phyloP scores from a whole-genome alignment of 2,888 invertebrate species.

The Eledona agricola region DNA sequence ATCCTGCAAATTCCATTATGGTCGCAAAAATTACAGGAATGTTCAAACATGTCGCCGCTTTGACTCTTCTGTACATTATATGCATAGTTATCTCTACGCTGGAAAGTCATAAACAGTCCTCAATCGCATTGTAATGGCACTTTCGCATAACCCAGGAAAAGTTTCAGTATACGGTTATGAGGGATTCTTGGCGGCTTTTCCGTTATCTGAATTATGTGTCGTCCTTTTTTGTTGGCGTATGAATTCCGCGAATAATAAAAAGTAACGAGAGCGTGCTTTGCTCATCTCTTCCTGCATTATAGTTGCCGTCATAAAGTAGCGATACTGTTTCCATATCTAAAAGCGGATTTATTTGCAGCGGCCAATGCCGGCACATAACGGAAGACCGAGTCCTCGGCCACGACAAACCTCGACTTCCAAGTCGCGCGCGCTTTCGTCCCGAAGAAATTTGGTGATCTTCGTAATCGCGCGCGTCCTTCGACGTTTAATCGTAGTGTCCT shows the following conservation, averaged over 20 bases:
- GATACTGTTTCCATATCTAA: slow-evolving; percentile 60
- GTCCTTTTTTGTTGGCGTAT: slow-evolving; percentile 43
- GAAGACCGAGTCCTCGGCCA: slow-evolving; percentile 8
- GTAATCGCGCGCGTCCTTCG: slow-evolving; percentile 22
- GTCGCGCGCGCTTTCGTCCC: slow-evolving; percentile 14
- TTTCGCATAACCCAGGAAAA: too few species aligned
- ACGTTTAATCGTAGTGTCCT: slow-evolving; percentile 40
- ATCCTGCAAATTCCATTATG: too few species aligned
- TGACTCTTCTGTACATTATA: too few species aligned
- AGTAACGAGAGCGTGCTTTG: slow-evolving; percentile 60
- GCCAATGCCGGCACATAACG: slow-evolving; percentile 32
- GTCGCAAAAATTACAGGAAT: too few species aligned
- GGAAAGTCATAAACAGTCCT: too few species aligned
- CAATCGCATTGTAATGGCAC: too few species aligned
- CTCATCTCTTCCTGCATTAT: slow-evolving; percentile 58
- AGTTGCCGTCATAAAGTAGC: slow-evolving; percentile 57
- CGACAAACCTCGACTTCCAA: too few species aligned
- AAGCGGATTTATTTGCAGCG: slow-evolving; percentile 57
- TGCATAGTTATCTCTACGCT: too few species aligned
- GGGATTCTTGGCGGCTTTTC: too few species aligned
- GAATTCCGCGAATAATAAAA: slow-evolving; percentile 61
- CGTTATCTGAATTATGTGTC: slow-evolving; percentile 49
- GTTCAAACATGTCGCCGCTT: too few species aligned
- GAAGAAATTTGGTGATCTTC: slow-evolving; percentile 19
- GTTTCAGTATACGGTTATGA: too few species aligned